Evolutionary conservation across 2,888 invertebrate genomes (phyloP), one percentile per base, ranked within the genome.

Genomic region (Macrosiphum euphorbiae): DNA sequence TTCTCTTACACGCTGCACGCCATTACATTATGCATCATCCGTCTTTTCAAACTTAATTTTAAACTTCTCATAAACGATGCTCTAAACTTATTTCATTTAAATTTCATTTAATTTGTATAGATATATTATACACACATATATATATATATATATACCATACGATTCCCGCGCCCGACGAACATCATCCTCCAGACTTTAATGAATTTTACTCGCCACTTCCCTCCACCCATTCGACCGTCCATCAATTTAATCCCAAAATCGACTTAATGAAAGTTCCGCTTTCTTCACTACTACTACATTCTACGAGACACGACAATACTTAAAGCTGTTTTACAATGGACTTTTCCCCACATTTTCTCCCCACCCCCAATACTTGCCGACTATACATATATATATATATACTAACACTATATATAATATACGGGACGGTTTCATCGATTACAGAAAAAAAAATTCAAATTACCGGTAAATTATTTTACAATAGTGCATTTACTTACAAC

Each of bases 61-160:
- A 94, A 94, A 94, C 93, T 94, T 94, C 90, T 94, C 93, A 94
- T 94, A 94, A 94, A 94, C 93, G 93, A 90, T 94, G 89, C 93
- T 94, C 93, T 94, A 94, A 94, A 94, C 93, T 94, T 94, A 94
- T 94, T 94, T 94, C 93, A 94, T 94, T 94, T 94, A 94, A 94
- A 94, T 94, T 94, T 94, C 93, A 94, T 94, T 94, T 94, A 94
- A 94, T 94, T 94, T 94, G 90, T 94, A 90, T 90, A 84, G 28
- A 89, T 85, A 91, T 55, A 86, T 55, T n/a, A n/a, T n/a, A n/a
- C n/a, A n/a, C n/a, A 67, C 26, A 84, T n/a, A 50, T 5, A 47
- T 47, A 47, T 47, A 47, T 5, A 86, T 78, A 92, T 78, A 88
- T 67, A 84, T 50, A 92, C 78, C 88, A 85, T 90, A 90, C 93